These are phyloP conservation scores for Pluvianellus socialis DNA, from an alignment of 2,113 vertebrate species.

Conservation along the genomic window DNA sequence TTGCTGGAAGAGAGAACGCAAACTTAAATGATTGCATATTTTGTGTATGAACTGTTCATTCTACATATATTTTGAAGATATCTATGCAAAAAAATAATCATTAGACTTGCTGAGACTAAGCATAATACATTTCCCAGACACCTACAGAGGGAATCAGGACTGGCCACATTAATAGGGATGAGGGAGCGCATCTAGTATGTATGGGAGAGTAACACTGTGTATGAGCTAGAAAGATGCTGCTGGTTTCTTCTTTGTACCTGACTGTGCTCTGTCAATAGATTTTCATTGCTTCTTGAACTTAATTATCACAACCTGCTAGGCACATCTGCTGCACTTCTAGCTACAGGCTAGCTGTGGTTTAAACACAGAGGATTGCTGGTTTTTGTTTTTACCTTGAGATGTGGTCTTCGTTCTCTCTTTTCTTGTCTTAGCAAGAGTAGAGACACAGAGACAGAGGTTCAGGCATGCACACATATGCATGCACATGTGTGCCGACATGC, in stretches of 20 bases:
- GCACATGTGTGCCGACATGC: fast-evolving
- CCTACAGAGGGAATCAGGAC: background rate
- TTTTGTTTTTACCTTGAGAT: background rate
- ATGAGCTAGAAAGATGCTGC: background rate
- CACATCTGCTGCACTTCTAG: background rate
- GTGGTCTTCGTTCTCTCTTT: background rate
- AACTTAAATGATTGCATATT: fast-evolving
- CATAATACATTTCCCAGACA: background rate
- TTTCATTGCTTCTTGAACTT: background rate
- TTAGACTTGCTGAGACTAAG: background rate
- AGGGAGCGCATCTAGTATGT: fast-evolving
- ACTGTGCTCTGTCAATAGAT: background rate
- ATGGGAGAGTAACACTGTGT: background rate
- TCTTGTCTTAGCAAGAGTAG: background rate
- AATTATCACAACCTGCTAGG: background rate
- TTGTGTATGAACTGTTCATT: background rate
- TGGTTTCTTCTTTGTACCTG: background rate
- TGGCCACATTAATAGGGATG: background rate
- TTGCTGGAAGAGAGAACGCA: background rate
- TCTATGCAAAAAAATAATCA: background rate
- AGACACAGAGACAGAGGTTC: background rate
- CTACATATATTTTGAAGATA: background rate
- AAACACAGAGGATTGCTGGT: background rate
- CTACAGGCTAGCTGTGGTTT: background rate
- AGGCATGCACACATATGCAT: fast-evolving